Conservation (phyloP, 2,888 invertebrate species). For the Meiosimyza decipiens region DNA sequence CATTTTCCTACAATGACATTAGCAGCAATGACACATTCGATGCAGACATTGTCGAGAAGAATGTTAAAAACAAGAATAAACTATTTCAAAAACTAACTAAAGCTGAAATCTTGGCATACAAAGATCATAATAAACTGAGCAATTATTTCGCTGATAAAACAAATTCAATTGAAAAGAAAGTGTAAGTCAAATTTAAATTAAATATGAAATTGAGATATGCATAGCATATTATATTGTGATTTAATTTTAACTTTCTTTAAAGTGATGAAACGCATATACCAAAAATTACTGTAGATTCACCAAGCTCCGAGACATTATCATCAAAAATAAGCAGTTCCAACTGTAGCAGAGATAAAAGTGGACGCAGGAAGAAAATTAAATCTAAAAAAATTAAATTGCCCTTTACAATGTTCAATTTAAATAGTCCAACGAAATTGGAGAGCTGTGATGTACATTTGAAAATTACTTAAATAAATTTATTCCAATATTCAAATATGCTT, state of each 20-base stretch:
- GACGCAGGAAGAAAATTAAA: slow-evolving; percentile 43
- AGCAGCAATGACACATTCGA: slow-evolving; percentile 36
- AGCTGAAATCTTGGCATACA: slow-evolving; percentile 28
- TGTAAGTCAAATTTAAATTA: neutral
- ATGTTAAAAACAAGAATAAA: slow-evolving; percentile 34
- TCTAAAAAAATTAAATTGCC: slow-evolving; percentile 44
- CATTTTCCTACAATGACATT: slow-evolving; percentile 59
- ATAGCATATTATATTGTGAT: no score
- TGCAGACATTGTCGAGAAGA: slow-evolving; percentile 28
- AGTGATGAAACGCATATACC: slow-evolving; percentile 43
- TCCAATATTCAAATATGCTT: neutral
- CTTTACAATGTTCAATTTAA: slow-evolving; percentile 51
- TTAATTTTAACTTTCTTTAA: no score
- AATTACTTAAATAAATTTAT: neutral
- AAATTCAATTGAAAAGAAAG: neutral
- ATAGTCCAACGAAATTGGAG: slow-evolving; percentile 33
- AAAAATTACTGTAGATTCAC: slow-evolving; percentile 55
- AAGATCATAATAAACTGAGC: slow-evolving; percentile 43
- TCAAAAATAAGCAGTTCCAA: slow-evolving; percentile 40
- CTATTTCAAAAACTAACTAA: slow-evolving; percentile 35
- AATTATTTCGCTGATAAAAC: slow-evolving; percentile 48
- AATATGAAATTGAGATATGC: neutral
- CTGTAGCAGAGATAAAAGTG: neutral
- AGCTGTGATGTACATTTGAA: neutral
- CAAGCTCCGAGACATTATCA: slow-evolving; percentile 38